phyloP scores from a whole-genome alignment of 2,113 vertebrate species.

The Isichthys henryi region DNA sequence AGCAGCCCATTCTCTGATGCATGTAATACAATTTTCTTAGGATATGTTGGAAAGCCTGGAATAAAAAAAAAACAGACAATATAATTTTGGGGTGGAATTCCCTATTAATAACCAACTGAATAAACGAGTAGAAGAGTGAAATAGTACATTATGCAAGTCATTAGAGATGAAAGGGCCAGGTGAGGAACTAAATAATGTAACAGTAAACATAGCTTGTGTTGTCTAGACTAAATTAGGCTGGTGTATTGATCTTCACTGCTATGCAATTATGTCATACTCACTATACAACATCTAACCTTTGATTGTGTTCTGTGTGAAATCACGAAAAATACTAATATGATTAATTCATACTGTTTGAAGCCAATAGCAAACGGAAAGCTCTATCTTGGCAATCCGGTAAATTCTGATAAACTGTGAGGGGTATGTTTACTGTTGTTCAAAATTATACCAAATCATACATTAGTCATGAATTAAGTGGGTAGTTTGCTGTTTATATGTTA shows the following conservation, averaged over 20 bases:
- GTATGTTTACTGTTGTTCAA: not conserved
- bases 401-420: not conserved
- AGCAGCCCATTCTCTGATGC: not conserved
- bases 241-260: not conserved
- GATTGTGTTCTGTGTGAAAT: not conserved
- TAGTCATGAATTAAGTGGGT: not conserved
- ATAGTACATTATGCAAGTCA: not conserved
- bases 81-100: not conserved
- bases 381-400: not conserved
- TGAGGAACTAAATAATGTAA: not conserved
- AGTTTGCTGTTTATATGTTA: not conserved
- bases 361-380: not conserved
- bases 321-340: not conserved
- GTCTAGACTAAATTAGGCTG: not conserved
- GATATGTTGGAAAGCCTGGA: not conserved
- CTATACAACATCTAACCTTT: not conserved
- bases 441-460: not conserved
- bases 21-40: not conserved
- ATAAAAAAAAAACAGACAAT: not conserved
- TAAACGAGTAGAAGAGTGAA: not conserved
- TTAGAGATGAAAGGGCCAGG: not conserved
- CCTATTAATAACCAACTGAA: not conserved
- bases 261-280: conserved; percentile 3
- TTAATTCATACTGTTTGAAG: not conserved
- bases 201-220: not conserved